Evolutionary conservation across 2,113 vertebrate genomes (phyloP).

Genomic region (Bubo blakistoni): DNA sequence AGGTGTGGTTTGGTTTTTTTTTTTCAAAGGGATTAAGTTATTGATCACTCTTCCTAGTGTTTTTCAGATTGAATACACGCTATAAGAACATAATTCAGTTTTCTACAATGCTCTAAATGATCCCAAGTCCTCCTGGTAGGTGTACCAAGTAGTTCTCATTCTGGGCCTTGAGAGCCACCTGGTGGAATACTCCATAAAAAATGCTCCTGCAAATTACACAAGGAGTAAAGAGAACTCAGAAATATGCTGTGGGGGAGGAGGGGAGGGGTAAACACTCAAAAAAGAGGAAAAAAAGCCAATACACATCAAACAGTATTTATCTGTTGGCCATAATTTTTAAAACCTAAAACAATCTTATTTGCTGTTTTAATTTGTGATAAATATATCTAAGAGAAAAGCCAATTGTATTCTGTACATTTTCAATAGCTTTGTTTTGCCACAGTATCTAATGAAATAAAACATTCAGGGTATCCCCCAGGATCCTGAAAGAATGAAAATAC

Average conservation of each 20-base stretch:
- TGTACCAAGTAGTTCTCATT: not conserved
- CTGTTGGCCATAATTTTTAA: not conserved
- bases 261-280: not conserved
- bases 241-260: not conserved
- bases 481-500: not conserved
- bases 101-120: not conserved
- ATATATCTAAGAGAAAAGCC: not conserved
- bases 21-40: not conserved
- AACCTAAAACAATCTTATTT: not conserved
- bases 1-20: not conserved
- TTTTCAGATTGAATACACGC: not conserved
- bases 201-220: not conserved
- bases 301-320: not conserved
- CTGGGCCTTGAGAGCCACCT: constrained; percentile 69
- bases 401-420: not conserved
- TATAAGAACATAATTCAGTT: not conserved
- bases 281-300: not conserved
- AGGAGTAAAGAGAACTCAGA: not conserved
- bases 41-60: not conserved
- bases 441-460: not conserved
- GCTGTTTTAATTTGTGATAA: not conserved
- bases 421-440: not conserved
- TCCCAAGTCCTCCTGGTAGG: not conserved
- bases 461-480: not conserved
- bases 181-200: constrained; percentile 51